Evolutionary conservation across 2,797 vertebrate species (phyloP).

Genomic region (Eulemur coronatus): DNA sequence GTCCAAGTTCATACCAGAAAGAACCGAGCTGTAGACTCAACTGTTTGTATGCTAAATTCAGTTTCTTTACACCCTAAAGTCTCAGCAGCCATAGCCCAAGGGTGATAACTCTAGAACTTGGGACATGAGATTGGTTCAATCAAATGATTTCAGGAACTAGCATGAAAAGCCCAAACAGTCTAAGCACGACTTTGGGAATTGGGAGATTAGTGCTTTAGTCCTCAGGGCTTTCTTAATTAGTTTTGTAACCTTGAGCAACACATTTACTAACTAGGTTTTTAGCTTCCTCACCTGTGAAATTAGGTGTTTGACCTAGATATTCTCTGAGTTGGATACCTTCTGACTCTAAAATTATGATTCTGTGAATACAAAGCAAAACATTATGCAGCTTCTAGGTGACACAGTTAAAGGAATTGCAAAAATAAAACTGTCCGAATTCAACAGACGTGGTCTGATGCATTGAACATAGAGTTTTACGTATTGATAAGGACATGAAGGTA

Average conservation of each 20-base stretch:
- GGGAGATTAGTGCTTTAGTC: not conserved
- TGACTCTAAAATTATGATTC: not conserved
- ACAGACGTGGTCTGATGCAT: not conserved
- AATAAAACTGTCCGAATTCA: not conserved
- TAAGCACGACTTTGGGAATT: not conserved
- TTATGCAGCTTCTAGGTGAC: not conserved
- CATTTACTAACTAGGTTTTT: not conserved
- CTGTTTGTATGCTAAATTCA: not conserved
- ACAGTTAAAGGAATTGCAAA: not conserved
- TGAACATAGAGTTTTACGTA: not conserved
- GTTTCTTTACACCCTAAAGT: too few relatives aligned
- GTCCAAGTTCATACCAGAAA: not conserved
- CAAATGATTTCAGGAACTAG: not conserved
- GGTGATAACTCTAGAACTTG: too few relatives aligned
- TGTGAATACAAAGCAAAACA: not conserved
- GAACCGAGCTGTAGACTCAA: not conserved
- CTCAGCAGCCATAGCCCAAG: accelerated
- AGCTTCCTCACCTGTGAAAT: slow-evolving; percentile 47
- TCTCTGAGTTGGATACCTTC: not conserved
- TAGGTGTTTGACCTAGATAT: not conserved
- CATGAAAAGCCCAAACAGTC: not conserved
- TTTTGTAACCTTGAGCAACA: not conserved
- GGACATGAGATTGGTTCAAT: accelerated
- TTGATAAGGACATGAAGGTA: not conserved
- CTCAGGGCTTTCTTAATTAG: not conserved